Evolutionary conservation across 2,797 vertebrate genomes (phyloP).

Genomic region (Gymnoscopelus braueri): DNA sequence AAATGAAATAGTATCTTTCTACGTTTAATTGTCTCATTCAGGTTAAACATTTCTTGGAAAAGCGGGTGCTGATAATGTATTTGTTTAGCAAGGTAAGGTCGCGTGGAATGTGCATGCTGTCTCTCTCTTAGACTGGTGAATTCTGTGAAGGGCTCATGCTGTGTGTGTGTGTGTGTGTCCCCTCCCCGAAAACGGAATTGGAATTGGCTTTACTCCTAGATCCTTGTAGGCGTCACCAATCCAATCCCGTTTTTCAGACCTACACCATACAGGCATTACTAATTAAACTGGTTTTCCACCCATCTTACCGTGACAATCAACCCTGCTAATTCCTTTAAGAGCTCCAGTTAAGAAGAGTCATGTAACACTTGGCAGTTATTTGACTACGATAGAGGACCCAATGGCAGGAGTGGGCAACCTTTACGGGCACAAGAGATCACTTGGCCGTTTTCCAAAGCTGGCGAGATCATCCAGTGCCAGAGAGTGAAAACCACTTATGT

Average conservation of each 20-base stretch:
- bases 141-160: slow-evolving; percentile 10
- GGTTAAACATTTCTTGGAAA: slow-evolving; percentile 93
- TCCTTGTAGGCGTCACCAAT: slow-evolving; percentile 45
- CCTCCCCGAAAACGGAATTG: slow-evolving; percentile 10
- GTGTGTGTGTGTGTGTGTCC: no score
- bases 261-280: slow-evolving; percentile 42
- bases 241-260: slow-evolving; percentile 19
- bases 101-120: slow-evolving; percentile 49
- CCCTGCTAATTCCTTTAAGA: slow-evolving; percentile 48
- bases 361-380: slow-evolving; percentile 24
- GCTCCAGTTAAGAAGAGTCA: slow-evolving; percentile 33
- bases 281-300: slow-evolving; percentile 49
- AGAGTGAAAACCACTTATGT: no score
- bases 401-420: no score
- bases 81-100: slow-evolving; percentile 96
- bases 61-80: slow-evolving; percentile 93
- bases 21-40: slow-evolving; percentile 75
- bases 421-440: no score
- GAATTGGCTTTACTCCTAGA: neutral
- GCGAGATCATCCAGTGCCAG: no score
- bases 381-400: neutral
- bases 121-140: slow-evolving; percentile 8
- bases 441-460: no score
- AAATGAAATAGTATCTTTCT: slow-evolving; percentile 25
- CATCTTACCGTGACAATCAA: slow-evolving; percentile 23